Base-by-base conservation (phyloP, 1,140 invertebrate genomes). In the Teleogryllus occipitalis region DNA sequence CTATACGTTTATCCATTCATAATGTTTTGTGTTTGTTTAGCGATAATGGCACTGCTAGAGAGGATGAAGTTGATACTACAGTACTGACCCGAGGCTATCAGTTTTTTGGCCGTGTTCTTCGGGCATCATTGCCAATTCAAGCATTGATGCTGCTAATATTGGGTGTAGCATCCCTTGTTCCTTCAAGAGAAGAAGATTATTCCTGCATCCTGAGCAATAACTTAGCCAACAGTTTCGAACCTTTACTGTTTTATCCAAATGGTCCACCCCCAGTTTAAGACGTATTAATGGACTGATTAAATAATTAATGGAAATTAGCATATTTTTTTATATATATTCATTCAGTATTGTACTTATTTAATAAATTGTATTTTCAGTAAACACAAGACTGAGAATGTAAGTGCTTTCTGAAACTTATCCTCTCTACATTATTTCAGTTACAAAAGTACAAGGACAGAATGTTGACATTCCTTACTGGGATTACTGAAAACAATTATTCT, bases 41-140 rank as follows among this genome's bases (percentile, higher is more conserved):
- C 22, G 39, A 47, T 21, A 48, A 21, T 12, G n/a, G 47, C 8
- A 10, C n/a, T 21, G 21, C 10, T 21, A 47, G 48, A n/a, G 46
- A 47, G 21, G 79, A 80, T 8, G 75, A 80, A 39, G 79, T 80
- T 21, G 79, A 80, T 47, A 80, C 79, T n/a, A 46, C 75, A n/a
- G 79, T 80, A 22, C 87, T 95, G 82, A 88, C 89, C 73, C 90
- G 93, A 83, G 92, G 94, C 82, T 92, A 92, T 83, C 90, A 92
- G 75, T 97, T 96, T 89, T 89, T 97, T 83, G 91, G 93, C 81
- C 91, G 96, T 83, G 96, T 97, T 79, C 89, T 96, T 80, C 89
- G 95, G 84, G 94, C 96, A 54, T 97, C 96, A 15, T 87, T 98
- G 81, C 96, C 96, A 47, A 95, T 98, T 84, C 95, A 97, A 87